Percentiles rank a stretch among this genome's conserved stretches.
phyloP scores from a whole-genome alignment of 2,797 vertebrate species.

The Pagetopsis macropterus region DNA sequence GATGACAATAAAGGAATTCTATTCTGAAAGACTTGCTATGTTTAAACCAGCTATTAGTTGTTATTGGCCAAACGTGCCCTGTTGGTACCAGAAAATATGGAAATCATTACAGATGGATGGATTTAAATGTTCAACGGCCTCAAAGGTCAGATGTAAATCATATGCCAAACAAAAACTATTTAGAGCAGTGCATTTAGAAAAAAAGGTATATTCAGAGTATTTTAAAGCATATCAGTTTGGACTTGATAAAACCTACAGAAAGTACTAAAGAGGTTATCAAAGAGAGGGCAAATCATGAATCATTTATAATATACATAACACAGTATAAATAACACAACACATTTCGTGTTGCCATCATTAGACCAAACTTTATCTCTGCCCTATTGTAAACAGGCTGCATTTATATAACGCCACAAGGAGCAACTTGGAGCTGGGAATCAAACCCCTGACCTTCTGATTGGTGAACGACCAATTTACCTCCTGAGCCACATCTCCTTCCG shows the following conservation, averaged over 20 bases:
- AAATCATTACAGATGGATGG: not conserved
- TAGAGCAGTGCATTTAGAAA: not conserved
- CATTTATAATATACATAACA: not conserved
- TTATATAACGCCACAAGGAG: too few species aligned
- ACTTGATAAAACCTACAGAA: not conserved
- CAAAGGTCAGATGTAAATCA: not conserved
- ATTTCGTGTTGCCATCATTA: not conserved
- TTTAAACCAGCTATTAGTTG: constrained; percentile 10
- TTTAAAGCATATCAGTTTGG: not conserved
- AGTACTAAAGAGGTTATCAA: not conserved
- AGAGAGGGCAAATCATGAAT: not conserved
- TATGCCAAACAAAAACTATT: not conserved
- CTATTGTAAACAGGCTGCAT: too few species aligned
- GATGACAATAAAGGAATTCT: too few species aligned
- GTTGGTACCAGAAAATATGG: not conserved
- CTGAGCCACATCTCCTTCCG: too few species aligned
- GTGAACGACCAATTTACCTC: too few species aligned
- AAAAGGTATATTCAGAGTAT: too few species aligned
- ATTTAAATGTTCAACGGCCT: not conserved
- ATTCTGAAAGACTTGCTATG: constrained; percentile 10
- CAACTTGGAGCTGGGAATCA: too few species aligned
- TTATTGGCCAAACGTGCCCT: not conserved
- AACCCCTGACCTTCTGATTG: too few species aligned
- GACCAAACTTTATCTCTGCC: not conserved
- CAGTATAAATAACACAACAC: not conserved